Percentiles rank a stretch among this genome's conserved stretches.
Evolutionary conservation across 1,140 invertebrate genomes (phyloP).

Genomic region (Schlechtendalia chinensis): DNA sequence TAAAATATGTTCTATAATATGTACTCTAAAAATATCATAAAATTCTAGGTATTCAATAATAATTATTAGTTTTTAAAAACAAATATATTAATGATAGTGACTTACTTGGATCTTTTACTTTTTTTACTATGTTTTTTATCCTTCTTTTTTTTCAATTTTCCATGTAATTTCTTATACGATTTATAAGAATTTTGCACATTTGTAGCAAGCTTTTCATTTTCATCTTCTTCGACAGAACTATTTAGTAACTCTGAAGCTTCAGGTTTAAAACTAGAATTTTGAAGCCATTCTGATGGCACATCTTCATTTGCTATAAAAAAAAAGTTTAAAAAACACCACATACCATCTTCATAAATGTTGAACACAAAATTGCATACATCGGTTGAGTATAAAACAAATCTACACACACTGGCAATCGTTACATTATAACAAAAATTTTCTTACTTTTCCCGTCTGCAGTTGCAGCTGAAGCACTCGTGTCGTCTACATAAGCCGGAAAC

Average conservation of each 20-base stretch:
- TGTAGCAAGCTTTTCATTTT: not conserved
- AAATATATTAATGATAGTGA: not conserved
- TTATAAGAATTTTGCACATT: slow-evolving; percentile 18
- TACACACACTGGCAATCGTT: too few relatives aligned
- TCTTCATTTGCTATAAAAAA: slow-evolving; percentile 17
- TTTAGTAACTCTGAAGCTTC: slow-evolving; percentile 23
- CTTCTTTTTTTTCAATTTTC: slow-evolving; percentile 33
- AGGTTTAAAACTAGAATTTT: slow-evolving; percentile 38
- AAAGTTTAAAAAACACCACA: too few relatives aligned
- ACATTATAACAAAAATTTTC: too few relatives aligned
- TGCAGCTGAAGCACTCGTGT: too few relatives aligned
- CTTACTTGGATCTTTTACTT: slow-evolving; percentile 19
- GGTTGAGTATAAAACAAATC: too few relatives aligned
- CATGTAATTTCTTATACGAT: slow-evolving; percentile 32
- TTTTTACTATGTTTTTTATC: slow-evolving; percentile 28
- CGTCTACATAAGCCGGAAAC: too few relatives aligned
- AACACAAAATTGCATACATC: too few relatives aligned
- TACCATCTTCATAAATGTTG: too few relatives aligned
- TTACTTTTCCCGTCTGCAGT: too few relatives aligned
- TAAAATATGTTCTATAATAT: slow-evolving; percentile 1
- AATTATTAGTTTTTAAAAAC: not conserved
- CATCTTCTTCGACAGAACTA: not conserved
- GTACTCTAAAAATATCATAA: not conserved
- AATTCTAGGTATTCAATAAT: not conserved
- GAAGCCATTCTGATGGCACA: slow-evolving; percentile 20